Base-by-base conservation (phyloP, 2,113 vertebrate species). In the Panurus biarmicus region DNA sequence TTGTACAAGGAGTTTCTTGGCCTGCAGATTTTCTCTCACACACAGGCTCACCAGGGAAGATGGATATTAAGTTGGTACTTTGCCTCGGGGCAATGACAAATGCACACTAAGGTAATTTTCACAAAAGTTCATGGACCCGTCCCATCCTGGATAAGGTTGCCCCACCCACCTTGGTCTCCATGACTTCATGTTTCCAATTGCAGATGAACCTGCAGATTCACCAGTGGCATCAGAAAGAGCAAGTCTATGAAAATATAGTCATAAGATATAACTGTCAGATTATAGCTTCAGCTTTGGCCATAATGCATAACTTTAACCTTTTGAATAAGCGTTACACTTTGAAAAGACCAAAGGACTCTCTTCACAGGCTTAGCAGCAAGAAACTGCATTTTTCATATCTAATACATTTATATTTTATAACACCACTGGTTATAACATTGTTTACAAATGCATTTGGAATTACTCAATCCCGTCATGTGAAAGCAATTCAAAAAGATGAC, bases 401-500 rank as follows among this genome's bases (percentile, higher is more conserved):
- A 48, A 36, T 48, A 33, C 5, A 14, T 54, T 82, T 69, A 11
- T 54, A 28, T 75, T 69, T 75, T 31, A 10, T 28, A 86, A 60
- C 12, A 66, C 14, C 5, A 10, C 24, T n/a, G 4, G 7, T 70
- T 70, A 77, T 25, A 61, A 74, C 4, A 5, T n/a, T 83, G 40
- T 67, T 94, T 94, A 74, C 31, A 91, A 87, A 48, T 29, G 26
- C 38, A 26, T 89, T 87, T 79, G 42, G 69, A 75, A 44, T 31
- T 24, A 40, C 47, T 64, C 72, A 51, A 44, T 61, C 17, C 40
- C 31, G 42, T 73, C 74, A 87, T 51, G 51, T 89, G 81, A 33
- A 80, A 85, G 40, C n/a, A 77, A 67, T 79, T 93, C 4, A 77
- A 56, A 89, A 83, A 77, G n/a, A 56, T 31, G 42, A 23, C 72